Base-by-base conservation (phyloP, 2,113 vertebrate genomes). In the Notarius quadriscutis region DNA sequence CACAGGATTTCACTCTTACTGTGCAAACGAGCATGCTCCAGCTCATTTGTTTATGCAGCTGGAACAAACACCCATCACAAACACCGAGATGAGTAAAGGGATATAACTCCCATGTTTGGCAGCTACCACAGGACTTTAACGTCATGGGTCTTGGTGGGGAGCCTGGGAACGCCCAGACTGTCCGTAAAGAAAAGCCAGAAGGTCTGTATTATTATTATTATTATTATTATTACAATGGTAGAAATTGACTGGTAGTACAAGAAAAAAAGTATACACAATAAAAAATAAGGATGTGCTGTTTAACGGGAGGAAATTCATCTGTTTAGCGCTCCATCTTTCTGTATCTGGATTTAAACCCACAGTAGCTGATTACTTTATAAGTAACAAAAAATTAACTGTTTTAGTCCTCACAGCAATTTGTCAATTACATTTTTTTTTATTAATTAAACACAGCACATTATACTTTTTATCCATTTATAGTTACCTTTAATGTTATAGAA, bases 1-100 rank as follows among this genome's bases (percentile, higher is more conserved):
- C 14, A 80, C 53, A 58, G 55, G 25, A 78, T 55, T 78, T 55
- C 75, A 15, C 1, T 55, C 51, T 55, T 8, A 78, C 75, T 30
- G 53, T 58, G 72, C 3, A 75, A 75, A 75, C 20, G 8, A 80
- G 15, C n/a, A 80, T 5, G 15, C 27, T 80, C 78, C 27, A n/a
- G 12, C 6, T 18, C 53, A 30, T 58, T 8, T 80, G 78, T 80
- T 80, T 80, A 27, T 80, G n/a, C 78, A 80, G 78, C 78, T 80
- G 78, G 25, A 79, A 25, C 51, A 71, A 71, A 34, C 30, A 57
- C 51, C 25, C 55, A 2, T 80, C 53, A 80, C 78, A 30, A 80
- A 30, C 78, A 50, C 41, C 5, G 22, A 51, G 30, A 48, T n/a
- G 22, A n/a, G 4, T 53, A 20, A 58, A 30, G 15, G 17, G 78